Percentiles rank a stretch among this genome's conserved stretches.
Conservation (phyloP, 2,888 invertebrate species). For the Leptinotarsa rubiginosa region DNA sequence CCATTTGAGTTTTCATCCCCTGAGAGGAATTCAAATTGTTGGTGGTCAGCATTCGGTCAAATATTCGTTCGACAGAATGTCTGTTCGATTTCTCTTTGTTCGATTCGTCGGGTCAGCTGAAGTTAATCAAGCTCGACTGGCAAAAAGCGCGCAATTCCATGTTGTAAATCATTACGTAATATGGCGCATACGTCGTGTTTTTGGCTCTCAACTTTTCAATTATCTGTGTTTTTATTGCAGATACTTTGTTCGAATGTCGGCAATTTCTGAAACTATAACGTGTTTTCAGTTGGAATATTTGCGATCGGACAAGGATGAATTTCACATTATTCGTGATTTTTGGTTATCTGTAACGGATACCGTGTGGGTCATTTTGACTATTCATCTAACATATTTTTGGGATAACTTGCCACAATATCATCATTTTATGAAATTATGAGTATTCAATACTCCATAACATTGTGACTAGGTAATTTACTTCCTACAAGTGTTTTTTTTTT, state of each 20-base stretch:
- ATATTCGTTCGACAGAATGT: constrained; percentile 46
- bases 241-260: constrained; percentile 35
- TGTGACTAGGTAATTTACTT: no score
- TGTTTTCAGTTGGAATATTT: not conserved
- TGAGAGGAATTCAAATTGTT: constrained; percentile 23
- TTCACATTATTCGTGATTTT: not conserved
- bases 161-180: constrained; percentile 54
- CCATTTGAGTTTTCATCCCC: constrained; percentile 20
- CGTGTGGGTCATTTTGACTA: no score
- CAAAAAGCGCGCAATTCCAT: constrained; percentile 55
- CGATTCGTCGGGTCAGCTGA: constrained; percentile 60
- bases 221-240: constrained; percentile 41
- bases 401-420: no score
- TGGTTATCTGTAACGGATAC: no score
- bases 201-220: constrained; percentile 45
- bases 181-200: constrained; percentile 44
- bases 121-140: constrained; percentile 59
- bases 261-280: not conserved
- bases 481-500: no score
- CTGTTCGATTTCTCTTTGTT: constrained; percentile 52
- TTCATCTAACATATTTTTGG: no score
- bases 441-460: no score
- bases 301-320: not conserved
- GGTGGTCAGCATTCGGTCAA: constrained; percentile 22
- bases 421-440: no score